Percentiles rank a stretch among this genome's conserved stretches.
phyloP scores from a whole-genome alignment of 2,888 invertebrate species.

The Lithophane leautieri region DNA sequence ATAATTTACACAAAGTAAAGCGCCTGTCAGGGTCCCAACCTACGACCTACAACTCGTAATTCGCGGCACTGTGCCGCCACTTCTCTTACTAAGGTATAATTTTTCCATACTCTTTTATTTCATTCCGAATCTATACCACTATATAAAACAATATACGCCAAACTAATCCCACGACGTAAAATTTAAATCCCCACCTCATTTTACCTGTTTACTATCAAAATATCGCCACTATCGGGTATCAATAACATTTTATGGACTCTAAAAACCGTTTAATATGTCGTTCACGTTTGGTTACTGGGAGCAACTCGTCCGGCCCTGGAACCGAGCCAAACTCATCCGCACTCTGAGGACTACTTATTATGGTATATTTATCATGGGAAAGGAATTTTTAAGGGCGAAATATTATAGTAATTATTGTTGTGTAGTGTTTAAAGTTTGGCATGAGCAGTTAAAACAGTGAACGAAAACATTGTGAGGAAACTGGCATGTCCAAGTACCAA shows the following conservation, averaged over 20 bases:
- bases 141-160: too few relatives aligned
- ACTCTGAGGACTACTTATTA: constrained; percentile 61
- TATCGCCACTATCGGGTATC: constrained; percentile 56
- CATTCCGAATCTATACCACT: neutral
- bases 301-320: constrained; percentile 61
- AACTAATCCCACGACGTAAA: constrained; percentile 44
- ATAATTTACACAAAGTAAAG: too few relatives aligned
- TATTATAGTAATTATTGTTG: constrained; percentile 17
- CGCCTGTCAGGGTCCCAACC: too few relatives aligned
- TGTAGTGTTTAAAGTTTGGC: too few relatives aligned
- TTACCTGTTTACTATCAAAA: constrained; percentile 62
- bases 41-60: too few relatives aligned
- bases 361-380: constrained; percentile 53
- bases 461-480: too few relatives aligned
- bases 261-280: constrained; percentile 66
- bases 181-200: constrained; percentile 48
- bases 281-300: constrained; percentile 57
- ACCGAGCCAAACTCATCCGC: constrained; percentile 63
- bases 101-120: neutral
- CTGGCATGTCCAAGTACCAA: too few relatives aligned
- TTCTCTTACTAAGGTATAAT: too few relatives aligned
- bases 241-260: constrained; percentile 65
- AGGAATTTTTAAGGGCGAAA: constrained; percentile 35
- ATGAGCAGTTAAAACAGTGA: too few relatives aligned
- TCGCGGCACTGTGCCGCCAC: too few relatives aligned